A percentile compares a stretch with the other conserved stretches of the same genome.
These are phyloP conservation scores for Microvelia longipes DNA, from an alignment of 1,140 invertebrate genomes.

Conservation along the genomic window DNA sequence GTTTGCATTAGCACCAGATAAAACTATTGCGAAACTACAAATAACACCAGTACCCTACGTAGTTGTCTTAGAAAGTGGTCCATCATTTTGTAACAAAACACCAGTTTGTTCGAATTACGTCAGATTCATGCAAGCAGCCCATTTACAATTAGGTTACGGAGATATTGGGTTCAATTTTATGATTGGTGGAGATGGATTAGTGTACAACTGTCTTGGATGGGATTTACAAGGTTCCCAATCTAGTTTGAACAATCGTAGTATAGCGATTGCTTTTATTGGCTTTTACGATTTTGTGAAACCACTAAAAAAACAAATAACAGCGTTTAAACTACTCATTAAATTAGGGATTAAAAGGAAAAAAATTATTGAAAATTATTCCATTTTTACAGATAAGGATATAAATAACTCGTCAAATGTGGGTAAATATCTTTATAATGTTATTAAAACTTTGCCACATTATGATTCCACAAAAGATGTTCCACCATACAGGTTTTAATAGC, in stretches of 20 bases:
- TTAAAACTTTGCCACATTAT: slow-evolving; percentile 1
- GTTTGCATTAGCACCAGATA: background rate
- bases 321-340: slow-evolving; percentile 22
- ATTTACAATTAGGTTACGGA: background rate
- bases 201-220: slow-evolving; percentile 55
- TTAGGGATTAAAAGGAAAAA: slow-evolving; percentile 28
- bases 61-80: background rate
- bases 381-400: slow-evolving; percentile 52
- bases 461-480: background rate
- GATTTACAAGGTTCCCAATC: slow-evolving; percentile 45
- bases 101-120: background rate
- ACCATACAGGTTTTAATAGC: no score
- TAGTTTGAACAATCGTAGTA: slow-evolving; percentile 45
- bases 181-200: slow-evolving; percentile 56
- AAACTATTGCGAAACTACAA: background rate
- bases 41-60: background rate
- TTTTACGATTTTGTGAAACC: background rate
- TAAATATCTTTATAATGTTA: background rate
- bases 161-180: background rate
- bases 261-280: slow-evolving; percentile 40
- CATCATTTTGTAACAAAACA: background rate
- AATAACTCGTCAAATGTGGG: slow-evolving; percentile 52
- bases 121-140: background rate
- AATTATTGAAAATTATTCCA: slow-evolving; percentile 41
- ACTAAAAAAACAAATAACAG: background rate